Conservation (phyloP, 2,113 vertebrate species). For the Dromaius novaehollandiae region DNA sequence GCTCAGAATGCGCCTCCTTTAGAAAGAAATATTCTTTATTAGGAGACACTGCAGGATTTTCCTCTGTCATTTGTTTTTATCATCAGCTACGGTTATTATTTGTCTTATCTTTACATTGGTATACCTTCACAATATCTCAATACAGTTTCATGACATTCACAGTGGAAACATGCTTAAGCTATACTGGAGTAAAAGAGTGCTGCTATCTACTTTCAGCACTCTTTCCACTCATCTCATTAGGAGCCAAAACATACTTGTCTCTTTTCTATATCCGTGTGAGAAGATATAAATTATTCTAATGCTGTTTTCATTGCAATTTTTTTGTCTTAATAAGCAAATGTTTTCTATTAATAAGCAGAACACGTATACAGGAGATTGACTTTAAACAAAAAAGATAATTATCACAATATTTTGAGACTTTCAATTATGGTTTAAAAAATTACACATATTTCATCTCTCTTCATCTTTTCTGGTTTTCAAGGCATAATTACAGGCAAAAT, state of each 20-base stretch:
- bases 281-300: neutral
- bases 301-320: neutral
- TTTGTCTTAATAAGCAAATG: too few species aligned
- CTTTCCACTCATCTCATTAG: neutral
- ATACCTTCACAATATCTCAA: neutral
- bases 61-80: neutral
- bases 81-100: neutral
- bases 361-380: neutral
- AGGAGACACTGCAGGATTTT: neutral
- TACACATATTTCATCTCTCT: neutral
- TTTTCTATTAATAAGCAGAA: too few species aligned
- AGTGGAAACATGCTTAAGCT: neutral
- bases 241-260: neutral
- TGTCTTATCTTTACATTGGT: neutral
- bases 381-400: neutral
- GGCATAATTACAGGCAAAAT: neutral
- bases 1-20: neutral
- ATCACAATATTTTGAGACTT: neutral
- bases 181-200: neutral
- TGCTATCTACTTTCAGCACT: neutral
- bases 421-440: neutral
- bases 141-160: neutral
- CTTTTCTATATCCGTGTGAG: neutral
- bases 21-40: neutral
- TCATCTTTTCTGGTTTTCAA: neutral